phyloP scores from a whole-genome alignment of 1,140 invertebrate genomes.

The Polypedilum vanderplanki region DNA sequence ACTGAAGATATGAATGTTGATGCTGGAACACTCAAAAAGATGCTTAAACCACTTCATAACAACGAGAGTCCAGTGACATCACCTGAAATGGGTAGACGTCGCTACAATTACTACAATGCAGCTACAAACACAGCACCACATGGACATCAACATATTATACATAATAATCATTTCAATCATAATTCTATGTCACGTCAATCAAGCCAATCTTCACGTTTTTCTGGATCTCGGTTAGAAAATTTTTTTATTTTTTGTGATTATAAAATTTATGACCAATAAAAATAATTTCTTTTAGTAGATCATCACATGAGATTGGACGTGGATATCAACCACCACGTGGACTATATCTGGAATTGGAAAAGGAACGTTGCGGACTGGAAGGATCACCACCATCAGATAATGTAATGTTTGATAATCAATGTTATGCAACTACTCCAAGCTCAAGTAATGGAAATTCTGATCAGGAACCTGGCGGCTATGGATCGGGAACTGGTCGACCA shows the following conservation, averaged over 20 bases:
- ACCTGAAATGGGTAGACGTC: slow-evolving; percentile 74
- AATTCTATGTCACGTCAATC: slow-evolving; percentile 40
- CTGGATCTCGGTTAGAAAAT: slow-evolving; percentile 43
- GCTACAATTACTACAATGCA: slow-evolving; percentile 52
- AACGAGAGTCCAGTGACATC: slow-evolving; percentile 80
- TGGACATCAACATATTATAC: slow-evolving; percentile 45
- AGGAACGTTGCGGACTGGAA: slow-evolving; percentile 60
- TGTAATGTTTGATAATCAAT: slow-evolving; percentile 88
- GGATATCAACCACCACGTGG: slow-evolving; percentile 47
- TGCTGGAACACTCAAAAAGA: slow-evolving; percentile 83
- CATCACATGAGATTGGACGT: slow-evolving; percentile 57
- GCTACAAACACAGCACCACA: slow-evolving; percentile 46
- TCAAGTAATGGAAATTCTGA: slow-evolving; percentile 85
- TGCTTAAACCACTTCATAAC: slow-evolving; percentile 87
- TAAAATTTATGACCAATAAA: background rate
- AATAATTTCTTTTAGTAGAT: slow-evolving; percentile 41
- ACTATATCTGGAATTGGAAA: slow-evolving; percentile 77
- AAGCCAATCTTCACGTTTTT: slow-evolving; percentile 44
- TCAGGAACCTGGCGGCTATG: slow-evolving; percentile 60
- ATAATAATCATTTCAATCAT: slow-evolving; percentile 43
- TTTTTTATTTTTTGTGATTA: background rate
- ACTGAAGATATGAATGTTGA: slow-evolving; percentile 78
- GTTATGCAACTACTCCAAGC: slow-evolving; percentile 85
- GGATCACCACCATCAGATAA: slow-evolving; percentile 83
- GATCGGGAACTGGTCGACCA: slow-evolving; percentile 51